Base-by-base conservation (phyloP, 1,140 invertebrate species). In the Pteromalus puparum region DNA sequence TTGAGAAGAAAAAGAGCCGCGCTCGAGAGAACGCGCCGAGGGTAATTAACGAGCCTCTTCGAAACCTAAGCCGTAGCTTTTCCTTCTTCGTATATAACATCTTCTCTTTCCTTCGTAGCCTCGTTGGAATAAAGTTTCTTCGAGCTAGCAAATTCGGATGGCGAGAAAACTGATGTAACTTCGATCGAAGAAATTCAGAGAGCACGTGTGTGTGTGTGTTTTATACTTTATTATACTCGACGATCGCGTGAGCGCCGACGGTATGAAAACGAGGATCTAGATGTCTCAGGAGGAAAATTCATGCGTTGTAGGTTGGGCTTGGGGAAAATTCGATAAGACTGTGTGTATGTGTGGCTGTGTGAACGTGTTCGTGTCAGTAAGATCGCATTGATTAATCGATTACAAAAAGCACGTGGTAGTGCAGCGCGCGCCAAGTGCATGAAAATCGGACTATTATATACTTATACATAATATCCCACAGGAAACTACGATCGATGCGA, bases 401-500 rank as follows among this genome's bases (percentile, higher is more conserved):
- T 74, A 74, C 21, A 74, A 74, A 74, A 74, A 74, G 72, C 34
- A 42, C 28, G 68, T 28, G n/a, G 68, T 70, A 73, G 10, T 26
- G 70, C 70, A 73, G 12, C 65, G 70, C 70, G 24, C 34, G 13
- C 21, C 34, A 42, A 74, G 72, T 74, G 72, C 72, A 34, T 70
- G 72, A 74, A 74, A 74, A 34, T 74, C 72, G 2, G 9, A 74
- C 34, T 74, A 34, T 74, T 74, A 74, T n/a, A 6, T 73, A 42
- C 13, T 34, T 34, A 42, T 38, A 0, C 7, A 38, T 42, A 42
- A 42, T 42, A 7, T 10, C 38, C 7, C 38, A 10, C 70, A 74
- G 12, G 72, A 30, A 74, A 34, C 21, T 74, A 21, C 34, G 72
- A 74, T 34, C 21, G 34, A 74, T n/a, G 12, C 18, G 70, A 13